Evolutionary conservation across 2,888 invertebrate genomes (phyloP).

Genomic region (Drosophila melanosoma): DNA sequence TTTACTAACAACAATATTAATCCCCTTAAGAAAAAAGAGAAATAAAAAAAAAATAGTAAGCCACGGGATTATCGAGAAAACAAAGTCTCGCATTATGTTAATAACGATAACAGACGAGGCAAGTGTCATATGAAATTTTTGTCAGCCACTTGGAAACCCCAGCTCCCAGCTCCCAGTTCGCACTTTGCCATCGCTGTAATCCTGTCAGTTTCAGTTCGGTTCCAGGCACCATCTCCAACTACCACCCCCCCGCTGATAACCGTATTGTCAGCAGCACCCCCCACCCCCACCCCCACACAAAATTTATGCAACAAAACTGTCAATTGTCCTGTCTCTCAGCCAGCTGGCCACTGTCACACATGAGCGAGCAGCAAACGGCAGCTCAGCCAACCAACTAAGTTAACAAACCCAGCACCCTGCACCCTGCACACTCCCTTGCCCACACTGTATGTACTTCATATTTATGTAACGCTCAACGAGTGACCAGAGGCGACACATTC

Average conservation of each 20-base stretch:
- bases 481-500: slow-evolving; percentile 53
- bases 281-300: slow-evolving; percentile 4
- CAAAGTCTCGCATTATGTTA: slow-evolving; percentile 50
- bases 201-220: slow-evolving; percentile 52
- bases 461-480: slow-evolving; percentile 49
- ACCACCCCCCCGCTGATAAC: not conserved
- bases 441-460: slow-evolving; percentile 31
- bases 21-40: slow-evolving; percentile 11
- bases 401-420: slow-evolving; percentile 17
- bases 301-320: slow-evolving; percentile 72
- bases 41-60: slow-evolving; percentile 21
- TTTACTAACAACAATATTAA: slow-evolving; percentile 8
- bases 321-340: slow-evolving; percentile 55
- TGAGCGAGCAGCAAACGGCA: slow-evolving; percentile 53
- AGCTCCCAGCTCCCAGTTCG: slow-evolving; percentile 3
- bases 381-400: slow-evolving; percentile 48
- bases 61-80: slow-evolving; percentile 33
- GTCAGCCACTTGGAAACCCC: slow-evolving; percentile 22
- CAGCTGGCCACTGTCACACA: slow-evolving; percentile 69
- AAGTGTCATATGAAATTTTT: slow-evolving; percentile 51
- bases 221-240: slow-evolving; percentile 1
- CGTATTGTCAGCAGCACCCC: slow-evolving; percentile 42
- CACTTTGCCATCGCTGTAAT: slow-evolving; percentile 22
- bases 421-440: not conserved
- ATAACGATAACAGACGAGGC: slow-evolving; percentile 36